Conservation (phyloP, 2,797 vertebrate species). For the Fundulus diaphanus region DNA sequence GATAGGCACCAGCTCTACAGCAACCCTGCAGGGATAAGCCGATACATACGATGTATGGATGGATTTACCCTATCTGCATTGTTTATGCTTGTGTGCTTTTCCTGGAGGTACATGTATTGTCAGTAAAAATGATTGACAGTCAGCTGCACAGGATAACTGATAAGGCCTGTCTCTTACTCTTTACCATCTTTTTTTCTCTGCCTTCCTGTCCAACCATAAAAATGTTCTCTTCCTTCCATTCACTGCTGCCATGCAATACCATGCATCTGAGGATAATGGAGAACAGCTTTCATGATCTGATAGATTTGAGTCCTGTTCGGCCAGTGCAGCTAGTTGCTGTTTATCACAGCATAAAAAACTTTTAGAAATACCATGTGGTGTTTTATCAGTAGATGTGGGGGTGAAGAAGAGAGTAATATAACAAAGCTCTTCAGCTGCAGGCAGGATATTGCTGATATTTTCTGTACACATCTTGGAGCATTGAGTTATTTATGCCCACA, state of each 20-base stretch:
- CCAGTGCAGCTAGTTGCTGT: slow-evolving; percentile 11
- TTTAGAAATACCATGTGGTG: too few species aligned
- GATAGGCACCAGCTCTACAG: too few species aligned
- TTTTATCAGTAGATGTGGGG: slow-evolving; percentile 18
- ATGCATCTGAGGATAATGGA: slow-evolving; percentile 12
- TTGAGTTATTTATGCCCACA: background rate
- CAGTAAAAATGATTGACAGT: slow-evolving; percentile 44
- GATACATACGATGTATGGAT: too few species aligned
- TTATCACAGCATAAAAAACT: slow-evolving; percentile 20
- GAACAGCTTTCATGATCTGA: slow-evolving; percentile 43
- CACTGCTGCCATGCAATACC: background rate
- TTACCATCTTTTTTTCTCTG: background rate
- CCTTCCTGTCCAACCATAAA: background rate
- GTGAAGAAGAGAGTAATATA: slow-evolving; percentile 16
- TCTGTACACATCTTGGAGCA: background rate
- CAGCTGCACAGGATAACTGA: slow-evolving; percentile 37
- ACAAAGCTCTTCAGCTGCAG: background rate
- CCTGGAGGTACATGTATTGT: slow-evolving; percentile 15
- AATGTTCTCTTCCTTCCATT: slow-evolving; percentile 3
- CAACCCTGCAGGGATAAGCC: too few species aligned
- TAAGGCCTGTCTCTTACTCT: slow-evolving; percentile 21
- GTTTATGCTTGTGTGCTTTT: slow-evolving; percentile 7
- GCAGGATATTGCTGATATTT: background rate
- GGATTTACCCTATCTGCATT: slow-evolving; percentile 11
- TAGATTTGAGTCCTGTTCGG: slow-evolving; percentile 28